phyloP scores from a whole-genome alignment of 2,797 vertebrate species.

The Liparis tanakae region DNA sequence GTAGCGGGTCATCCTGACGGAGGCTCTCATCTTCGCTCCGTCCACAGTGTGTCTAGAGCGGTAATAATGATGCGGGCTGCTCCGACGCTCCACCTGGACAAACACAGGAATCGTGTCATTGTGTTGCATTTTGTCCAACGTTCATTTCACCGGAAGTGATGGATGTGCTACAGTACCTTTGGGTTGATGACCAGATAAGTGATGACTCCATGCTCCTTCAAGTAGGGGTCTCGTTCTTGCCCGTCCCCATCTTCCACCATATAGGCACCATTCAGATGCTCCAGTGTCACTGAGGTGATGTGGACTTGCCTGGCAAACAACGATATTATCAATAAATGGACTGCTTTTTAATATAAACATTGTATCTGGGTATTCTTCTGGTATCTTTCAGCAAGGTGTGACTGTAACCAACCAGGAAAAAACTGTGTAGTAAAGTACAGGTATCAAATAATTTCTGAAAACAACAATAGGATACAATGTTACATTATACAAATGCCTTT shows the following conservation, averaged over 20 bases:
- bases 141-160: background rate
- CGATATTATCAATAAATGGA: background rate
- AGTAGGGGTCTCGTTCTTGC: constrained; percentile 91
- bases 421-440: background rate
- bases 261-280: constrained; percentile 92
- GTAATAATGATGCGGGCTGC: constrained; percentile 92
- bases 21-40: constrained; percentile 94
- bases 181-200: constrained; percentile 95
- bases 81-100: constrained; percentile 87
- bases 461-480: background rate
- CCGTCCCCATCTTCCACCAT: constrained; percentile 94
- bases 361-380: background rate
- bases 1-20: constrained; percentile 95
- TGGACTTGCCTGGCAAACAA: constrained; percentile 89
- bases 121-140: background rate
- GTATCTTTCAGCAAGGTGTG: background rate
- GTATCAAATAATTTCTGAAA: background rate
- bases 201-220: constrained; percentile 92
- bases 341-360: constrained; percentile 3
- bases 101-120: background rate
- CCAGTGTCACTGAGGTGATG: constrained; percentile 93
- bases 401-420: background rate
- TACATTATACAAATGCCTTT: background rate
- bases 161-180: constrained; percentile 79
- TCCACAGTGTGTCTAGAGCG: constrained; percentile 86